These are phyloP conservation scores for Dynastes tityus DNA, from an alignment of 2,888 invertebrate genomes.

Conservation along the genomic window DNA sequence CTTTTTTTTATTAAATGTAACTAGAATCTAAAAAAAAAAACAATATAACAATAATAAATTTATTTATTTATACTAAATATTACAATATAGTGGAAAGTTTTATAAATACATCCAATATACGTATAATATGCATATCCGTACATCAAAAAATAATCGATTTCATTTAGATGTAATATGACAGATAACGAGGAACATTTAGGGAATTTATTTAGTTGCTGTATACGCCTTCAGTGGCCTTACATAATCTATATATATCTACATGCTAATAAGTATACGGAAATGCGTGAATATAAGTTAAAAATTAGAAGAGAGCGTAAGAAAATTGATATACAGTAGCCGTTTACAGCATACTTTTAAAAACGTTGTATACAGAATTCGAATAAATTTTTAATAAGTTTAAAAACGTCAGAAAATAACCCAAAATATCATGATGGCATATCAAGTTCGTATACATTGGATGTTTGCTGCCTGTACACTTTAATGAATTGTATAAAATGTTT, in stretches of 20 bases:
- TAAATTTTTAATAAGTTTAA: too few species aligned
- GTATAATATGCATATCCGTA: constrained; percentile 5
- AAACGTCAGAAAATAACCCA: too few species aligned
- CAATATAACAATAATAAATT: constrained; percentile 36
- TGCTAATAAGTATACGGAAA: too few species aligned
- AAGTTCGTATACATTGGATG: too few species aligned
- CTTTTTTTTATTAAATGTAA: background rate
- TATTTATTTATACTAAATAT: constrained; percentile 19
- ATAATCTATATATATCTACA: background rate
- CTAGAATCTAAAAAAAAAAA: background rate
- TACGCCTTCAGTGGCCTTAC: background rate
- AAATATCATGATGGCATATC: too few species aligned
- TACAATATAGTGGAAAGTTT: background rate
- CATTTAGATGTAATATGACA: constrained; percentile 11
- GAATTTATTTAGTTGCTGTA: background rate
- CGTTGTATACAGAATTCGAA: too few species aligned
- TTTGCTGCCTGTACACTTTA: too few species aligned
- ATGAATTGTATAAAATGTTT: too few species aligned
- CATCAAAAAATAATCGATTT: constrained; percentile 30
- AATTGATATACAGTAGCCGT: too few species aligned
- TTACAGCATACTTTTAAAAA: too few species aligned
- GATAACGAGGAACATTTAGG: constrained; percentile 16
- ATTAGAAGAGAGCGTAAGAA: too few species aligned
- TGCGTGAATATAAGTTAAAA: too few species aligned
- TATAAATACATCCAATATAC: background rate